Evolutionary conservation across 2,797 vertebrate genomes (phyloP), one percentile per base, ranked within the genome.

Genomic region (Lycodopsis pacificus): DNA sequence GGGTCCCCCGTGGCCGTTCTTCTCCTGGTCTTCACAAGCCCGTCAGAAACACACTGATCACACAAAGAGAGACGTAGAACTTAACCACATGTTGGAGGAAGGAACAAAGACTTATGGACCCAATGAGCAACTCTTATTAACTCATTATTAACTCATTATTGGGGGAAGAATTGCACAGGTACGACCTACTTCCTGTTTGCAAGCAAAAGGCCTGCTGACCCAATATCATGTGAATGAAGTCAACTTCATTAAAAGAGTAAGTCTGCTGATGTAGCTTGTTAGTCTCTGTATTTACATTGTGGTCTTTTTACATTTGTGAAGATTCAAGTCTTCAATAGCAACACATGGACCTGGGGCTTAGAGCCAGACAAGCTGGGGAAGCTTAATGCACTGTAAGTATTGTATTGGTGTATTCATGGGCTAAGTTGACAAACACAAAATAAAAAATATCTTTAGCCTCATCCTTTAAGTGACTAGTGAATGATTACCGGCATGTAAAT

Each of bases 11-110:
- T 73, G 76, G 76, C 77, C 84, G 77, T 91, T 89, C 64, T 79
- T 90, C 84, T 85, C 72, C 84, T 90, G 82, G 82, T 93, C 86
- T 91, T 92, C 88, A 90, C 66, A 82, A 91, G 90, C 84, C 83
- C 91, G 65, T 74, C 77, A 77, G 62, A 74, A 83, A 76, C 77
- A 79, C 71, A 76, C 67, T 75, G 4, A 69, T 38, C 53, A 56
- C 49, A 69, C 46, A 57, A 56, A 30, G 19, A 72, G 12, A 59
- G 27, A 12, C 25, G 57, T 36, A 3, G 30, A 49, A 40, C 5
- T 27, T 40, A 19, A 68, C 0, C 0, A 68, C 20, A 32, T 11
- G 22, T 63, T 63, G 7, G 61, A 22, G 13, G 7, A 5, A 22
- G 7, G n/a, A 53, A 10, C 30, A 38, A 9, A 32, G 30, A 44